Evolutionary conservation across 2,888 invertebrate species (phyloP).

Genomic region (Dryomyza anilis): DNA sequence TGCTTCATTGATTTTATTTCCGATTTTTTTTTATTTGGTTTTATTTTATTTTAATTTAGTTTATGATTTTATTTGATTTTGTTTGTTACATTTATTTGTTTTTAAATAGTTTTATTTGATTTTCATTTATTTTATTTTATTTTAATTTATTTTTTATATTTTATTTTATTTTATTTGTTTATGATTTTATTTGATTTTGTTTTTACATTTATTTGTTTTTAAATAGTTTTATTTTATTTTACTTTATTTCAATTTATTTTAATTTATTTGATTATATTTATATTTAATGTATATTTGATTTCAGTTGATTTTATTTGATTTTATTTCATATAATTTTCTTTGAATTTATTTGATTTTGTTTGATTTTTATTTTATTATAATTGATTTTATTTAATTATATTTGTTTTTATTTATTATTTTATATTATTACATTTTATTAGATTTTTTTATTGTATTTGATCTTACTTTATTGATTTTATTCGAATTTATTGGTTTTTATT

Average conservation of each 20-base stretch:
- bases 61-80: too few species aligned
- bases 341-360: too few species aligned
- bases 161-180: neutral
- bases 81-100: neutral
- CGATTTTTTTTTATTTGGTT: neutral
- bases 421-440: too few species aligned
- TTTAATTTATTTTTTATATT: neutral
- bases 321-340: too few species aligned
- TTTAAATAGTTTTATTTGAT: neutral
- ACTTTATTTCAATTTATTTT: neutral
- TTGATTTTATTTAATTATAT: too few species aligned
- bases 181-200: neutral
- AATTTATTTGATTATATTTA: conserved; percentile 6
- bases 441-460: too few species aligned
- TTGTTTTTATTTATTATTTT: too few species aligned
- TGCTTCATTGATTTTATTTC: neutral
- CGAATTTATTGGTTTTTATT: too few species aligned
- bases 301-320: too few species aligned
- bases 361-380: too few species aligned
- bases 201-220: neutral
- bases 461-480: too few species aligned
- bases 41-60: neutral
- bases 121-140: neutral
- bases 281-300: too few species aligned
- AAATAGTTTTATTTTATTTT: neutral